phyloP scores from a whole-genome alignment of 1,140 invertebrate genomes.

The Apis florea region DNA sequence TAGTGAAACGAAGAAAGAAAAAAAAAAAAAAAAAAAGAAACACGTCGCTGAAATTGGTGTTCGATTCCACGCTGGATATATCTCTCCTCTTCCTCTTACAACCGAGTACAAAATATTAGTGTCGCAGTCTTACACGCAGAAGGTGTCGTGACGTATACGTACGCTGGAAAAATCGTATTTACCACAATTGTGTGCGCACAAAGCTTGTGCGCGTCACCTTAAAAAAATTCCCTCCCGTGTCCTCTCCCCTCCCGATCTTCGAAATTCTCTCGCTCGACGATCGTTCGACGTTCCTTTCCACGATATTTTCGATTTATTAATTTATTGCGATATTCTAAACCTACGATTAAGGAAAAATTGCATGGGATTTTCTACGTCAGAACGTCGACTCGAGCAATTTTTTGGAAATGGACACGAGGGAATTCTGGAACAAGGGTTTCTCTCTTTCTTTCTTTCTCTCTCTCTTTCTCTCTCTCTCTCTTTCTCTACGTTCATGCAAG shows the following conservation, averaged over 20 bases:
- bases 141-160: conserved; percentile 1
- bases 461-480: too few species aligned
- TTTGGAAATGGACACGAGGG: too few species aligned
- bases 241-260: not conserved
- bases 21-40: too few species aligned
- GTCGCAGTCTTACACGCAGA: conserved; percentile 3
- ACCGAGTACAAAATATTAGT: not conserved
- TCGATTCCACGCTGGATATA: conserved; percentile 7
- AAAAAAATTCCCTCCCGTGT: not conserved
- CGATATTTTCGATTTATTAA: not conserved
- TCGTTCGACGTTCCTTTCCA: not conserved
- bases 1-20: not conserved
- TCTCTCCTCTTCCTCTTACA: not conserved
- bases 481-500: too few species aligned
- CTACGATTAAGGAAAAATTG: too few species aligned
- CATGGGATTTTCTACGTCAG: too few species aligned
- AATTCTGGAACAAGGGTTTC: too few species aligned
- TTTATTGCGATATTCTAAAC: too few species aligned
- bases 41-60: conserved; percentile 21
- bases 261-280: not conserved
- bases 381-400: too few species aligned
- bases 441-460: not conserved
- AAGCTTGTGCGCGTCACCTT: too few species aligned
- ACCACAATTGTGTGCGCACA: not conserved
- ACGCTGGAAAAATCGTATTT: not conserved